These are phyloP conservation scores for Sinocyclocheilus rhinocerous DNA, from an alignment of 2,113 vertebrate species.

Conservation along the genomic window DNA sequence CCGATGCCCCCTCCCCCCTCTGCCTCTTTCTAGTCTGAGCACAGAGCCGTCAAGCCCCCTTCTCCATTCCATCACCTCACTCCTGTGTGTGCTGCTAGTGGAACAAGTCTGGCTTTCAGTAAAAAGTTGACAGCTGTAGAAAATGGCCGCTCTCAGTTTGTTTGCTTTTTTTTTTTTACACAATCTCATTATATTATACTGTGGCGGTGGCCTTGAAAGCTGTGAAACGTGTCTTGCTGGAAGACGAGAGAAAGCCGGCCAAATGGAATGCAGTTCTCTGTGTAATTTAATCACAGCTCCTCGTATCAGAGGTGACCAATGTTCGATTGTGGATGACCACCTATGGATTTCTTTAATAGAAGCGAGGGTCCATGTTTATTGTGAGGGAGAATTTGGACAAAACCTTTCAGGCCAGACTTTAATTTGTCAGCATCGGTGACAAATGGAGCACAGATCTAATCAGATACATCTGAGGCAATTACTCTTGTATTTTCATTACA, in stretches of 20 bases:
- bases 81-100: constrained; percentile 59
- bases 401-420: constrained; percentile 16
- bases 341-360: constrained; percentile 2
- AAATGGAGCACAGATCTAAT: constrained; percentile 30
- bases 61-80: constrained; percentile 53
- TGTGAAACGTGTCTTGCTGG: constrained; percentile 52
- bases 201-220: constrained; percentile 65
- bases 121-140: constrained; percentile 81
- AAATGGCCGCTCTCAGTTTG: constrained; percentile 80
- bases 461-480: constrained; percentile 31
- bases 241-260: constrained; percentile 42
- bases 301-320: neutral
- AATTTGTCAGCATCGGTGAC: constrained; percentile 28
- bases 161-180: constrained; percentile 57
- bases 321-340: neutral
- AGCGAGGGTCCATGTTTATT: neutral
- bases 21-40: constrained; percentile 53
- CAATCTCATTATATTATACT: constrained; percentile 76
- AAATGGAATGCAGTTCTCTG: constrained; percentile 26
- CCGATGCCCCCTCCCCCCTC: constrained; percentile 38
- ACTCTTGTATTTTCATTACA: constrained; percentile 38
- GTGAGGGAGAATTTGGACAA: neutral
- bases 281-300: neutral
- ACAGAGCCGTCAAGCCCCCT: constrained; percentile 39
- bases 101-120: constrained; percentile 68